Percentiles rank a stretch among this genome's conserved stretches.
Evolutionary conservation across 2,888 invertebrate genomes (phyloP).

Genomic region (Eupithecia subumbrata): DNA sequence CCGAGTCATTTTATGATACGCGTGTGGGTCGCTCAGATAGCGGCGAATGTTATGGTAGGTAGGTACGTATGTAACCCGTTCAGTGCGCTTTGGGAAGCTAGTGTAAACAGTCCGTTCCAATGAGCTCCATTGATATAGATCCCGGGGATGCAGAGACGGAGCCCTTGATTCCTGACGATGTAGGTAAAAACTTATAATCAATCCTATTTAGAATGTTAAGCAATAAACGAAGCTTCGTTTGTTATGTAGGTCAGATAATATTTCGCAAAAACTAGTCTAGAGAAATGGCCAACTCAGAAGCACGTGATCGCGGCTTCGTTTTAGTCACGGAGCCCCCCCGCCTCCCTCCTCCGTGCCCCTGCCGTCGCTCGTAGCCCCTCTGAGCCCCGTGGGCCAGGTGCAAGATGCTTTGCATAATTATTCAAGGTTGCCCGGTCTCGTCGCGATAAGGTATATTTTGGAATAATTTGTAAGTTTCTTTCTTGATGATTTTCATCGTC

Average conservation of each 20-base stretch:
- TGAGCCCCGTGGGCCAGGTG: neutral
- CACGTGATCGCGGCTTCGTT: constrained; percentile 47
- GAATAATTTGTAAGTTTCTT: neutral
- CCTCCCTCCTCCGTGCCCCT: neutral
- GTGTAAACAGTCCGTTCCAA: constrained; percentile 37
- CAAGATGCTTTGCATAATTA: neutral
- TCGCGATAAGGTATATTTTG: neutral
- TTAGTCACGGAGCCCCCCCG: constrained; percentile 32
- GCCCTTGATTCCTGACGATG: constrained; percentile 56
- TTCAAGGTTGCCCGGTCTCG: constrained; percentile 32
- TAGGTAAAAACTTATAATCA: constrained; percentile 55
- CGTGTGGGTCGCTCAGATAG: neutral
- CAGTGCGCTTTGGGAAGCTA: constrained; percentile 37
- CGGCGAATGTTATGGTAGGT: constrained; percentile 1
- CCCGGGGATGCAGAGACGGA: constrained; percentile 56
- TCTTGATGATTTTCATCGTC: neutral
- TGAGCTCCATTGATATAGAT: constrained; percentile 43
- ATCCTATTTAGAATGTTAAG: neutral
- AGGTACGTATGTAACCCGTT: constrained; percentile 7
- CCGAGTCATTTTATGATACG: neutral
- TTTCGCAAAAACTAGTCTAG: constrained; percentile 15
- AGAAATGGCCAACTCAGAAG: constrained; percentile 38
- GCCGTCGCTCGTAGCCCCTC: neutral
- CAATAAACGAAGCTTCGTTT: neutral
- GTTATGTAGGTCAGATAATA: neutral